These are phyloP conservation scores for Chesias legatella DNA, from an alignment of 2,888 invertebrate genomes.

Conservation along the genomic window DNA sequence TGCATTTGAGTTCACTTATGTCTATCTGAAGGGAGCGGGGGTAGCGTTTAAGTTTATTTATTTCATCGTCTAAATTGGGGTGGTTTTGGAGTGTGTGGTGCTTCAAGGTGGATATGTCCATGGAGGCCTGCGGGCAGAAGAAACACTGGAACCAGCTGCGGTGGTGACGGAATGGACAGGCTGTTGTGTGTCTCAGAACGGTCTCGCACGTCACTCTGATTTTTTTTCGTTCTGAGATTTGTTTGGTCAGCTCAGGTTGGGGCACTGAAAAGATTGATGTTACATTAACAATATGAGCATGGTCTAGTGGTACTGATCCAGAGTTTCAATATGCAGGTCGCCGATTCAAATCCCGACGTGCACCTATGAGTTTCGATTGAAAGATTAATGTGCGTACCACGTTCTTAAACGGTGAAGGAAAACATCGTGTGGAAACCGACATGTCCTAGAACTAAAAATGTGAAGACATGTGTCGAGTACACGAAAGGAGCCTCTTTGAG, in stretches of 20 bases:
- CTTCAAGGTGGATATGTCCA: conserved; percentile 53
- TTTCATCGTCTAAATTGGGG: conserved; percentile 44
- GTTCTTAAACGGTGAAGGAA: too few species aligned
- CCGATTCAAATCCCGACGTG: too few species aligned
- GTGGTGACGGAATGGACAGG: conserved; percentile 66
- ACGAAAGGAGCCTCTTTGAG: too few species aligned
- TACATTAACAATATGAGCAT: too few species aligned
- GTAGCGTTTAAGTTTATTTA: conserved; percentile 59
- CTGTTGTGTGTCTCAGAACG: conserved; percentile 57
- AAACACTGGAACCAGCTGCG: conserved; percentile 73
- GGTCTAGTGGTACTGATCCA: too few species aligned
- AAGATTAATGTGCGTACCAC: too few species aligned
- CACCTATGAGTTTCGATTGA: too few species aligned
- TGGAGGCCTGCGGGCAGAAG: conserved; percentile 60
- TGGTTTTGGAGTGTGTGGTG: conserved; percentile 47
- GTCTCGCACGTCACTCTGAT: conserved; percentile 54
- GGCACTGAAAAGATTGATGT: conserved; percentile 4
- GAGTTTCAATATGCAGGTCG: too few species aligned
- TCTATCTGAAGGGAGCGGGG: conserved; percentile 68
- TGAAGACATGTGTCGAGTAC: too few species aligned
- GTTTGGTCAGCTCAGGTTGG: conserved; percentile 30
- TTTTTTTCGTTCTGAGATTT: conserved; percentile 57
- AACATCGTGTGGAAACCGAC: too few species aligned
- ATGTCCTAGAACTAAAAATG: too few species aligned
- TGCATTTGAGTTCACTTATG: conserved; percentile 60